Evolutionary conservation across 2,888 invertebrate genomes (phyloP), one percentile per base, ranked within the genome.

Genomic region (Papilio demoleus): DNA sequence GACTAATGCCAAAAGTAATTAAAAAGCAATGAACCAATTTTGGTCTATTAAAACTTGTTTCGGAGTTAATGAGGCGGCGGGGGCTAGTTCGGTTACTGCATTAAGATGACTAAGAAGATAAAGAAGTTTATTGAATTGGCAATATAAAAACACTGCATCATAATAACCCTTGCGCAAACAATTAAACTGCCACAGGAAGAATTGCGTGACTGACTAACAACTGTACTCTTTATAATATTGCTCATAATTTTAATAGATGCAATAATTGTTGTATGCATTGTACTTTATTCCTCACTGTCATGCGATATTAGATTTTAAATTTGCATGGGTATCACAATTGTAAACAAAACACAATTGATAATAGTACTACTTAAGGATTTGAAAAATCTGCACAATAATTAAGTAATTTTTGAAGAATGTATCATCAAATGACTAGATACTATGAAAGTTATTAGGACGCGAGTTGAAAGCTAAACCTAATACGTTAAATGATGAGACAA

Each of bases 41-140:
- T 72, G 63, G 67, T 89, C 88, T 84, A 85, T 90, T 90, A 87
- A 67, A 89, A 80, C 85, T 79, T 78, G 90, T 79, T 78, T 77
- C 27, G 64, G 70, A 86, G 87, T 53, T 27, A 53, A 53, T 53
- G 53, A 53, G 2, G 50, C 24, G 14, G 12, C 22, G 17, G 24
- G 4, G 24, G 5, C 50, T 50, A 50, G 50, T 24, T 50, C 12
- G 4, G 24, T 11, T 11, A 17, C 22, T 50, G 24, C 14, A 24
- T 50, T 24, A 24, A 50, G 50, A 50, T 22, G 12, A 50, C 22
- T 22, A 74, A 77, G 86, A 24, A 61, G 40, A 64, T 63, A 70
- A 68, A 56, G 65, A 45, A 62, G 12, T 22, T 12, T 40, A 53
- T 53, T 38, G 50, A 19, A 38, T 36, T 65, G 59, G 24, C 38